Evolutionary conservation across 2,888 invertebrate species (phyloP).

Genomic region (Napeogenes inachia): DNA sequence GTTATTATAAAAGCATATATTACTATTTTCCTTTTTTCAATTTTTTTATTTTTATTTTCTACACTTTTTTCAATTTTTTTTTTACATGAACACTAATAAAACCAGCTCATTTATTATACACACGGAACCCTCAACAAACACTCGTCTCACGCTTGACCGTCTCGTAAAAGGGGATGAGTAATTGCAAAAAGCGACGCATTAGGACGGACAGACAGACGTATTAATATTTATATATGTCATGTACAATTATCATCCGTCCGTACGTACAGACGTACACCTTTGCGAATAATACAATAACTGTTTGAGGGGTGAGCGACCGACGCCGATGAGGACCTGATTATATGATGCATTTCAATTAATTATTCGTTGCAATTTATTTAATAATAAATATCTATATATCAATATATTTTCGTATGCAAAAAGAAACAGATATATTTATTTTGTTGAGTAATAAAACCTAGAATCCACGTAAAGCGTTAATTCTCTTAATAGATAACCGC

Average conservation of each 20-base stretch:
- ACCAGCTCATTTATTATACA: background rate
- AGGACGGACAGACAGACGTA: constrained; percentile 45
- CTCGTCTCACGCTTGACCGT: constrained; percentile 27
- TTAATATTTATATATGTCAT: constrained; percentile 53
- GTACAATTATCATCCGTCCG: constrained; percentile 45
- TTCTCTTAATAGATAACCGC: constrained; percentile 1
- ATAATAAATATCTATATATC: too few species aligned
- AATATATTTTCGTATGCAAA: too few species aligned
- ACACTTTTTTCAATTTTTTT: background rate
- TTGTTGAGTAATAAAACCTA: too few species aligned
- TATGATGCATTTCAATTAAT: too few species aligned
- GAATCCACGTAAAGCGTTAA: background rate
- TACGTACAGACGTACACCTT: constrained; percentile 34
- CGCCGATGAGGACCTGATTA: too few species aligned
- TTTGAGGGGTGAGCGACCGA: constrained; percentile 20
- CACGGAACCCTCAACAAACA: constrained; percentile 20
- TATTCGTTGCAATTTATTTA: too few species aligned
- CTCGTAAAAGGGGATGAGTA: constrained; percentile 30
- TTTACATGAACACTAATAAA: background rate
- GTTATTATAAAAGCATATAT: too few species aligned
- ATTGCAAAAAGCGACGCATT: constrained; percentile 35
- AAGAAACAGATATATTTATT: too few species aligned
- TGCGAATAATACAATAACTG: constrained; percentile 35
- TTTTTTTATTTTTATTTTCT: background rate
- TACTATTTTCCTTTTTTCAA: too few species aligned